phyloP scores from a whole-genome alignment of 2,888 invertebrate genomes.

The Mimachlamys varia region DNA sequence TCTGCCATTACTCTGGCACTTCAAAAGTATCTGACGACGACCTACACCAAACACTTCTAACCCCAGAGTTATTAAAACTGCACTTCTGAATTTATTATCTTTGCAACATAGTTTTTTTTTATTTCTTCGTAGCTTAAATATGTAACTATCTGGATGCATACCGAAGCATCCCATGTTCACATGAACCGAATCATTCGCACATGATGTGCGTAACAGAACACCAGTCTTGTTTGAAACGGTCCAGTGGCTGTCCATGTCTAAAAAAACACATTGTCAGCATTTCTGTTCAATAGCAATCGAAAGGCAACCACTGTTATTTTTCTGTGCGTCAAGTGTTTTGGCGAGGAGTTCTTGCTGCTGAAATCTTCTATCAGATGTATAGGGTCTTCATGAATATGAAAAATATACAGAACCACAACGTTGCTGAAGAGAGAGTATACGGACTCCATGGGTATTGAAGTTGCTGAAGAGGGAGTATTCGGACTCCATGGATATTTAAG shows the following conservation, averaged over 20 bases:
- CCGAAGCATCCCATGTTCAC: neutral
- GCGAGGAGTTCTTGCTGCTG: neutral
- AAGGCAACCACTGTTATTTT: neutral
- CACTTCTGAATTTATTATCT: conserved; percentile 17
- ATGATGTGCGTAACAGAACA: neutral
- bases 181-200: conserved; percentile 14
- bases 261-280: neutral
- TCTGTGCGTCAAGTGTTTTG: too few relatives aligned
- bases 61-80: neutral
- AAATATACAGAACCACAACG: too few relatives aligned
- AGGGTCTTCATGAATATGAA: neutral
- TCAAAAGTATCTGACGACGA: neutral
- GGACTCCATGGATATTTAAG: too few relatives aligned
- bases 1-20: neutral
- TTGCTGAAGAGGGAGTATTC: too few relatives aligned
- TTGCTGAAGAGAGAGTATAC: too few relatives aligned
- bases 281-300: neutral
- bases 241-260: neutral
- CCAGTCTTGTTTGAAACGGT: neutral
- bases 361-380: neutral
- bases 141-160: neutral
- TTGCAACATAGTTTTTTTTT: neutral
- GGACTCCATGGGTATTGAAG: too few relatives aligned
- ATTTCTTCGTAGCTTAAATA: neutral
- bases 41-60: neutral